Conservation (phyloP, 2,888 invertebrate genomes). For the Andrena trimmerana region DNA sequence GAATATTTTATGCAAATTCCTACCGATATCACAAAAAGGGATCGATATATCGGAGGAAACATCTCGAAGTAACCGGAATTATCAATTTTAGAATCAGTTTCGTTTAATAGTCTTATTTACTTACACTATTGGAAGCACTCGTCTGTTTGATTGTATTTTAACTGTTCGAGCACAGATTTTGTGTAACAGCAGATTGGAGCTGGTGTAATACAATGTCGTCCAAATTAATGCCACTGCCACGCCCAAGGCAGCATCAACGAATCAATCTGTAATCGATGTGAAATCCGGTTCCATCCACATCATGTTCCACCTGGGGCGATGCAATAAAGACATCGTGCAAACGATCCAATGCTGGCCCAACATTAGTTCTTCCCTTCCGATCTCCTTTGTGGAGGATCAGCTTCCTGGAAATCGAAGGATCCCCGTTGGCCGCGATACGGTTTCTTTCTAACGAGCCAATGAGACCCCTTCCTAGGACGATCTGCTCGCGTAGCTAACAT, state of each 20-base stretch:
- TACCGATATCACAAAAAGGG: neutral
- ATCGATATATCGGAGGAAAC: too few species aligned
- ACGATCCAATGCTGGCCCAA: neutral
- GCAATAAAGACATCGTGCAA: conserved; percentile 41
- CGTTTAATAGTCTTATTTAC: too few species aligned
- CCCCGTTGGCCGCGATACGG: neutral
- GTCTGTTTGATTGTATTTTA: too few species aligned
- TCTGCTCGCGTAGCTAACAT: neutral
- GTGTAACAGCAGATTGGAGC: too few species aligned
- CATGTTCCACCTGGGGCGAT: neutral
- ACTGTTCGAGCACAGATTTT: too few species aligned
- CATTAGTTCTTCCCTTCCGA: neutral
- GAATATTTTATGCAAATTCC: neutral
- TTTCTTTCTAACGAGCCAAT: conserved; percentile 27
- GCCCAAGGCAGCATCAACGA: conserved; percentile 10
- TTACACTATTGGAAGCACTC: too few species aligned
- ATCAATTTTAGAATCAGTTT: too few species aligned
- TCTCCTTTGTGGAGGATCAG: neutral
- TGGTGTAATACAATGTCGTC: too few species aligned
- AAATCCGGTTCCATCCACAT: conserved; percentile 19
- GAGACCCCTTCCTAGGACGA: neutral
- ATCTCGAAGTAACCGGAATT: too few species aligned
- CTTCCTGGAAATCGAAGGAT: conserved; percentile 35
- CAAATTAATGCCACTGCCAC: neutral
- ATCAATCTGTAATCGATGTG: conserved; percentile 38